Evolutionary conservation across 2,888 invertebrate species (phyloP).

Genomic region (Tineola bisselliella): DNA sequence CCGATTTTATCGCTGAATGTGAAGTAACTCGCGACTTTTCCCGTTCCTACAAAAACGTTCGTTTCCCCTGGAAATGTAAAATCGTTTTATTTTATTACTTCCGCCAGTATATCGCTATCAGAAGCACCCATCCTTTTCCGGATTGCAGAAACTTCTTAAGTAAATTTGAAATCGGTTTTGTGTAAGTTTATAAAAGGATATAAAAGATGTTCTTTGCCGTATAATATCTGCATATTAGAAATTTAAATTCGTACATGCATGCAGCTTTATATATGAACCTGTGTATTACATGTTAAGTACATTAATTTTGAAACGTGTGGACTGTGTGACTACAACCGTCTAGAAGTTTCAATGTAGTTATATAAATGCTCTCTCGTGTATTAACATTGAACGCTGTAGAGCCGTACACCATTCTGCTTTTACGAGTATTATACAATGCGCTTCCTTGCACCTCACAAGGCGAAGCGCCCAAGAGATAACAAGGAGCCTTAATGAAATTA

Average conservation of each 20-base stretch:
- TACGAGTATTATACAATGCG: slow-evolving; percentile 1
- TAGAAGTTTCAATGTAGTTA: neutral
- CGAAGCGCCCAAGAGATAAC: neutral
- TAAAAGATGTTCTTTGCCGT: neutral
- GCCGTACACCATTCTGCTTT: neutral
- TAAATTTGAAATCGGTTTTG: slow-evolving; percentile 28
- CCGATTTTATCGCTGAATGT: slow-evolving; percentile 65
- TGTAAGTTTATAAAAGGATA: neutral
- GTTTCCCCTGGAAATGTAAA: slow-evolving; percentile 64
- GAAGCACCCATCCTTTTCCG: slow-evolving; percentile 39
- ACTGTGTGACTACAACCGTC: neutral
- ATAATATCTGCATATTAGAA: neutral
- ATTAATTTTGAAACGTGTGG: neutral
- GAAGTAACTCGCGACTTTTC: slow-evolving; percentile 64
- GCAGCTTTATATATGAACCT: neutral
- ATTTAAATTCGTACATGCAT: neutral
- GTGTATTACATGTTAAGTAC: neutral
- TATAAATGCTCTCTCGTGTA: neutral
- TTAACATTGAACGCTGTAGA: neutral
- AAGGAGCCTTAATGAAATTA: slow-evolving; percentile 13
- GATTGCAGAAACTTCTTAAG: slow-evolving; percentile 33
- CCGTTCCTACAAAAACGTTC: slow-evolving; percentile 63
- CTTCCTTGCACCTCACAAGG: neutral
- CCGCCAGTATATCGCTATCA: slow-evolving; percentile 61
- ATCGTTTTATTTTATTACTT: slow-evolving; percentile 69